phyloP scores from a whole-genome alignment of 2,113 vertebrate species.

The Vombatus ursinus region DNA sequence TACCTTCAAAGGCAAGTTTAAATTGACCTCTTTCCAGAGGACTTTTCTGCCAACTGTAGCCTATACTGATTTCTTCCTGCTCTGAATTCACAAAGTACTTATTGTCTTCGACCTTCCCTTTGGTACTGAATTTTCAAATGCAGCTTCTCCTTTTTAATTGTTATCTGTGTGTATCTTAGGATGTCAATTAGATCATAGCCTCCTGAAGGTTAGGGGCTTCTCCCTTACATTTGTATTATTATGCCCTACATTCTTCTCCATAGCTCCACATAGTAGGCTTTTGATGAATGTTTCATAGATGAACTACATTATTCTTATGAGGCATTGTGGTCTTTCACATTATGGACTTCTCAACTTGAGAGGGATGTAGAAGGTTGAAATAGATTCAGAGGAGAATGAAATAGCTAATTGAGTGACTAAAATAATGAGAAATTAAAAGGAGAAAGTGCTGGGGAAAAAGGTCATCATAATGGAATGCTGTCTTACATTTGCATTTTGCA shows the following conservation, averaged over 20 bases:
- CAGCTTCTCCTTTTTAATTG: not conserved
- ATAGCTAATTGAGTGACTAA: not conserved
- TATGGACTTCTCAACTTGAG: not conserved
- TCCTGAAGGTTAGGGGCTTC: not conserved
- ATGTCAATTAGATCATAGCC: not conserved
- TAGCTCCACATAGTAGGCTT: not conserved
- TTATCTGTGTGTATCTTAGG: not conserved
- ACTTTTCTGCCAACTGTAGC: not conserved
- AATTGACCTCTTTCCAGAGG: not conserved
- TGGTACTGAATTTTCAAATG: not conserved
- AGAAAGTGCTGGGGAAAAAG: not conserved
- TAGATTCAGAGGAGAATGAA: not conserved
- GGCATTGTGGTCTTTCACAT: not conserved
- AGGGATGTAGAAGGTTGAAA: not conserved
- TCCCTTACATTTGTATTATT: not conserved
- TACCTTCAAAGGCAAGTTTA: not conserved
- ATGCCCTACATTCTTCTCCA: not conserved
- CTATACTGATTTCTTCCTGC: not conserved
- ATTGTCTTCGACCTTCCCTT: not conserved
- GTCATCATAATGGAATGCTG: not conserved
- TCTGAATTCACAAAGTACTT: not conserved
- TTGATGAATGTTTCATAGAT: slow-evolving; percentile 1
- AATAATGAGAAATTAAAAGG: not conserved
- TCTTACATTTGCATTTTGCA: not conserved
- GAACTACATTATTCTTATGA: not conserved